Evolutionary conservation across 2,113 vertebrate species (phyloP), one percentile per base, ranked within the genome.

Genomic region (Dolichallabes microphthalmus): DNA sequence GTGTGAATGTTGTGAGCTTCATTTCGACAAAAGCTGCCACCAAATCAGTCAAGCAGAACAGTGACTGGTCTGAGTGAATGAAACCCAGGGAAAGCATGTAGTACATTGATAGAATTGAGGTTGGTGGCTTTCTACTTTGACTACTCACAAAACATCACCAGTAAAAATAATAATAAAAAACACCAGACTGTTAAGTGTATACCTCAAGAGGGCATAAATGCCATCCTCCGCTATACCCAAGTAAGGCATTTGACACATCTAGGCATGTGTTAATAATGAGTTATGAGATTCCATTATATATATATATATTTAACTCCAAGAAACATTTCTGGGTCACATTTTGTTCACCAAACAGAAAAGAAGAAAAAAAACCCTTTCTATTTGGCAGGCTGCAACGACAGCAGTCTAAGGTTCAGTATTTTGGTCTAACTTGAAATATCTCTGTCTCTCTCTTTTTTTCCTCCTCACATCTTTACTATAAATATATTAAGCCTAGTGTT

Each of bases 241-340:
- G 78, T 86, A 89, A 89, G 88, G 87, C 87, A 86, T 89, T 19
- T 19, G 76, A 82, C 79, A 86, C 66, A 86, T 80, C 55, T 25
- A 83, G 32, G 68, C 53, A 60, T 35, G 32, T 83, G 52, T 20
- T 35, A 20, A 57, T 82, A 55, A 82, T 52, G 25, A 50, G 60
- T n/a, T 13, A 64, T 50, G 25, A 45, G 22, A 63, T 80, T 71
- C 17, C 32, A 39, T 68, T 68, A 39, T 22, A 74, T 32, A 71
- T 68, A 39, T 22, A 74, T 32, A 71, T 22, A 74, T 74, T 50
- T n/a, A 50, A 74, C 11, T 8, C 12, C 7, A n/a, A 13, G 9
- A 53, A 76, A 76, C 25, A 50, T 76, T 30, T 55, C 73, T 17
- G 7, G 14, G 50, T 30, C 25, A 2, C 50, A 17, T 75, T 75